phyloP scores from a whole-genome alignment of 2,797 vertebrate species.

The Tapirus indicus region DNA sequence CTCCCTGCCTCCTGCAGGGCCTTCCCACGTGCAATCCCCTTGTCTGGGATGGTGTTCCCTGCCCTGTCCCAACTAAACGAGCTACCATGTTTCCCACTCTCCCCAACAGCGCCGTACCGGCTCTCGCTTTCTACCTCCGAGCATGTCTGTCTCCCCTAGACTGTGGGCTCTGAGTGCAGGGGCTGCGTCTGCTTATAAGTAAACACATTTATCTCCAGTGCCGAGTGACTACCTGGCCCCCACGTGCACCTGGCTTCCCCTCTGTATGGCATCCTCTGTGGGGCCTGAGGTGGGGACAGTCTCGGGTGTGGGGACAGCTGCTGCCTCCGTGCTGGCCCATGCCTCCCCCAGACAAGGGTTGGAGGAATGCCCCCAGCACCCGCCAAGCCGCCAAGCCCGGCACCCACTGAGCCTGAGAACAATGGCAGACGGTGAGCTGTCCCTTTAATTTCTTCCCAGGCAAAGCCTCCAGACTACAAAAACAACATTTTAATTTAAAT shows the following conservation, averaged over 20 bases:
- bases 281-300: background rate
- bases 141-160: background rate
- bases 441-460: conserved; percentile 84
- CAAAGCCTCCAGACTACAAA: conserved; percentile 82
- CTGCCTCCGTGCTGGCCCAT: background rate
- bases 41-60: background rate
- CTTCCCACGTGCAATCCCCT: too few species aligned
- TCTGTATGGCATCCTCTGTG: background rate
- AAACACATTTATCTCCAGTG: background rate
- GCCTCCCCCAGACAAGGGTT: background rate
- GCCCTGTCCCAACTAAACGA: background rate
- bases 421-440: background rate
- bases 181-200: background rate
- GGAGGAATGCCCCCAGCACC: too few species aligned
- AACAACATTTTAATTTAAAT: conserved; percentile 89
- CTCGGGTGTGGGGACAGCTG: background rate
- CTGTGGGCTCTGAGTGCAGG: background rate
- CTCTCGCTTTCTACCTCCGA: background rate
- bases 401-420: background rate
- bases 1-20: too few species aligned
- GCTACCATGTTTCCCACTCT: too few species aligned
- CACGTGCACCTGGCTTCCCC: background rate
- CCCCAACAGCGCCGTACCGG: rapidly evolving
- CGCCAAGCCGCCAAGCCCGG: too few species aligned
- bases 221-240: too few species aligned